phyloP scores from a whole-genome alignment of 1,140 invertebrate species.

The Ectropis grisescens region DNA sequence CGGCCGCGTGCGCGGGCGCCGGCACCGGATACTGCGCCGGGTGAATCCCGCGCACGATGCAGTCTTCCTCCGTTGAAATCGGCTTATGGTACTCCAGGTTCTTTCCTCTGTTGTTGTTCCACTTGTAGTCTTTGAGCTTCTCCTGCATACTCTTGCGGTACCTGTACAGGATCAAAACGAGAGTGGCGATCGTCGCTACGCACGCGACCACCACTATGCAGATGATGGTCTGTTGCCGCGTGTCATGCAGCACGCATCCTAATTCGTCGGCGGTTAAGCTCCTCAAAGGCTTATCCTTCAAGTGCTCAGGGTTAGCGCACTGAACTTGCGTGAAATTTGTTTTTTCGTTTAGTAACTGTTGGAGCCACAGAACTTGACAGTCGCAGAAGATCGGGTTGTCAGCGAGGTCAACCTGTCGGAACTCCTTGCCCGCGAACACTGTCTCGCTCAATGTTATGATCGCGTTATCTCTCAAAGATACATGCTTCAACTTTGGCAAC shows the following conservation, averaged over 20 bases:
- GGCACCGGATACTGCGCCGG: constrained; percentile 73
- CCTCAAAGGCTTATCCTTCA: constrained; percentile 78
- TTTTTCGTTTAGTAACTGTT: constrained; percentile 78
- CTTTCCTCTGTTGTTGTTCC: constrained; percentile 85
- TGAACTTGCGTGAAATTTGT: constrained; percentile 80
- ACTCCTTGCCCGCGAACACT: constrained; percentile 82
- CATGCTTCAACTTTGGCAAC: constrained; percentile 80
- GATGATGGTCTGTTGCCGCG: constrained; percentile 82
- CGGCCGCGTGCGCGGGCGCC: constrained; percentile 70
- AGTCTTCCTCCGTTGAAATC: constrained; percentile 87
- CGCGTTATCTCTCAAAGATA: constrained; percentile 84
- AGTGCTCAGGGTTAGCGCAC: constrained; percentile 78
- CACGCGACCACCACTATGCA: constrained; percentile 79
- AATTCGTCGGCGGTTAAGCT: constrained; percentile 81
- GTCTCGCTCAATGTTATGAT: constrained; percentile 81
- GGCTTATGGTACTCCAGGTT: constrained; percentile 91
- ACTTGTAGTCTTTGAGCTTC: constrained; percentile 85
- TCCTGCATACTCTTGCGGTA: constrained; percentile 84
- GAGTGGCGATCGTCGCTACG: constrained; percentile 75
- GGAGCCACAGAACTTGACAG: constrained; percentile 84
- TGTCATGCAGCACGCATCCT: constrained; percentile 83
- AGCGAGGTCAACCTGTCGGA: constrained; percentile 82
- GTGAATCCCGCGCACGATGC: constrained; percentile 73
- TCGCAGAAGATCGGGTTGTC: constrained; percentile 89
- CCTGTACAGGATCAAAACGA: constrained; percentile 81